phyloP scores from a whole-genome alignment of 92 coral and sea anemone genomes.

The Micromussa lordhowensis region DNA sequence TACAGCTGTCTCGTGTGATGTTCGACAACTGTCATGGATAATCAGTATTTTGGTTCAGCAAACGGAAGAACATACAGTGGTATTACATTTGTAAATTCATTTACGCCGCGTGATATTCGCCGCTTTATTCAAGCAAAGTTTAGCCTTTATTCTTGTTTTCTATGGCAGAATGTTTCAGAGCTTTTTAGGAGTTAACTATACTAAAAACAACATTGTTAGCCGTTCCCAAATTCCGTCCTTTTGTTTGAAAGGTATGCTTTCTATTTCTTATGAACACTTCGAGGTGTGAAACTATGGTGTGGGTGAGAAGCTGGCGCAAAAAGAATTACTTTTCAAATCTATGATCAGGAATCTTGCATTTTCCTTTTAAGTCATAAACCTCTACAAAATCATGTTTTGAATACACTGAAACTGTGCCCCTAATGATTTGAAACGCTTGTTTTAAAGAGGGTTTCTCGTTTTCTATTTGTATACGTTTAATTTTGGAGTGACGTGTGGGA shows the following conservation, averaged over 20 bases:
- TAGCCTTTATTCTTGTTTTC: not conserved
- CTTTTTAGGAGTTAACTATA: not conserved
- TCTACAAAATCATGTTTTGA: not conserved
- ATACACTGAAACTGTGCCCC: not conserved
- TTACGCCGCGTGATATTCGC: not conserved
- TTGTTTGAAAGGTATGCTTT: constrained; percentile 42
- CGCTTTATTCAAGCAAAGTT: not conserved
- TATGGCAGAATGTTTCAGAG: not conserved
- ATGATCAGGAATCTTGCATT: not conserved
- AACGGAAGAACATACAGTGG: not conserved
- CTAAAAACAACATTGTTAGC: constrained; percentile 15
- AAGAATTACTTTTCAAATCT: constrained; percentile 2
- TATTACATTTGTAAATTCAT: not conserved
- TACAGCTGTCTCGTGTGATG: not conserved
- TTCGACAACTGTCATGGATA: not conserved
- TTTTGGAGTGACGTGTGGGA: constrained; percentile 20
- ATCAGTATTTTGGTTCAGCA: not conserved
- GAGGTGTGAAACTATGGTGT: constrained; percentile 39
- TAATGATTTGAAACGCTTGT: not conserved
- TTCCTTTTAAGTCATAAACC: not conserved
- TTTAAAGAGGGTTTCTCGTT: not conserved
- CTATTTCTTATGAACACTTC: constrained; percentile 28
- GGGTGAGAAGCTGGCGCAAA: constrained; percentile 35
- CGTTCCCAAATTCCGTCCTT: constrained; percentile 33
- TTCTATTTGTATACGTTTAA: constrained; percentile 23